A percentile compares a stretch with the other conserved stretches of the same genome.
phyloP scores from a whole-genome alignment of 2,888 invertebrate species.

The Sinohyriopsis cumingii region DNA sequence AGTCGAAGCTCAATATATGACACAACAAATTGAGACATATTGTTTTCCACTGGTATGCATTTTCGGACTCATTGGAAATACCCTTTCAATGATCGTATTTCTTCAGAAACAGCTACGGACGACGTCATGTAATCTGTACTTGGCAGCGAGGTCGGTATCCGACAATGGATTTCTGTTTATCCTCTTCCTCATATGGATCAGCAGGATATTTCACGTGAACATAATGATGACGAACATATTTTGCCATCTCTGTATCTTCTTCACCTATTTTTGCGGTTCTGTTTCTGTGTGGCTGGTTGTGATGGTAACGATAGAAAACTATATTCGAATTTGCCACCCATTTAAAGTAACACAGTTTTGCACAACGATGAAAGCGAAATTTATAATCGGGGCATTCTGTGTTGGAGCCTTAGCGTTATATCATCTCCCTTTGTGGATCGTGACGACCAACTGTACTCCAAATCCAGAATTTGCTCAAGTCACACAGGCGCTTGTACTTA shows the following conservation, averaged over 20 bases:
- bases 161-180: constrained; percentile 84
- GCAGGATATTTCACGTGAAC: constrained; percentile 64
- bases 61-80: constrained; percentile 83
- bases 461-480: too few relatives aligned
- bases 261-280: constrained; percentile 72
- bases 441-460: too few relatives aligned
- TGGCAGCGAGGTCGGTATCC: constrained; percentile 84
- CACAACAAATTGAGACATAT: constrained; percentile 14
- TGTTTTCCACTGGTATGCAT: constrained; percentile 79
- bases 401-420: constrained; percentile 28
- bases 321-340: constrained; percentile 34
- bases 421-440: constrained; percentile 38
- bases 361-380: constrained; percentile 23
- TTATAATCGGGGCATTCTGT: constrained; percentile 17
- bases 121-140: constrained; percentile 84
- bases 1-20: too few relatives aligned
- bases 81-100: constrained; percentile 83
- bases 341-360: constrained; percentile 27
- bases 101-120: constrained; percentile 81
- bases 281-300: constrained; percentile 26
- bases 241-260: constrained; percentile 83
- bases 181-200: constrained; percentile 74
- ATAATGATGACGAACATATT: constrained; percentile 69
- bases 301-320: constrained; percentile 20
- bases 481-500: too few relatives aligned